These are phyloP conservation scores for Tachypleus tridentatus DNA, from an alignment of 1,140 invertebrate genomes.

Conservation along the genomic window DNA sequence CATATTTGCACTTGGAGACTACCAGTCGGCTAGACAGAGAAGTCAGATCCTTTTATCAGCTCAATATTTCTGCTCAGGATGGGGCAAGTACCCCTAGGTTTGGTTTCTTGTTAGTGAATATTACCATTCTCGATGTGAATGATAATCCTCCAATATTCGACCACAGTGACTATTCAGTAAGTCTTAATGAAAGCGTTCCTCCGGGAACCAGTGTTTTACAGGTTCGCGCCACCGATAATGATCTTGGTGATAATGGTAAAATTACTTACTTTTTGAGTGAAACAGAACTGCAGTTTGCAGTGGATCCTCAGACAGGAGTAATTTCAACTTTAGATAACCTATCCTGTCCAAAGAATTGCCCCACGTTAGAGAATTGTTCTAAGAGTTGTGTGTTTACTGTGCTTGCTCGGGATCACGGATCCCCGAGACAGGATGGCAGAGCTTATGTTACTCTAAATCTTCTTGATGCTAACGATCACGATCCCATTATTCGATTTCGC, in stretches of 20 bases:
- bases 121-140: slow-evolving; percentile 85
- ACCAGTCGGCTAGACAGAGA: slow-evolving; percentile 81
- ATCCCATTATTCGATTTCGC: slow-evolving; percentile 77
- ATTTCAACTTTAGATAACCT: slow-evolving; percentile 66
- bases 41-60: slow-evolving; percentile 59
- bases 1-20: slow-evolving; percentile 79
- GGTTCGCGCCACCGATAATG: slow-evolving; percentile 83
- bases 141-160: slow-evolving; percentile 90
- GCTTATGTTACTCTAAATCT: slow-evolving; percentile 91
- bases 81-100: slow-evolving; percentile 62
- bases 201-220: slow-evolving; percentile 73
- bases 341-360: slow-evolving; percentile 46
- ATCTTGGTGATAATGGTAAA: slow-evolving; percentile 78
- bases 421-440: slow-evolving; percentile 73
- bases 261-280: slow-evolving; percentile 79
- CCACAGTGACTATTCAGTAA: slow-evolving; percentile 81
- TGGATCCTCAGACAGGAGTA: slow-evolving; percentile 74
- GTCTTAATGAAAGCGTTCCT: slow-evolving; percentile 77
- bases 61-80: slow-evolving; percentile 82
- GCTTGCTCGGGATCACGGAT: slow-evolving; percentile 81
- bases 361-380: slow-evolving; percentile 49
- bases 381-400: slow-evolving; percentile 90
- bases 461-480: slow-evolving; percentile 87
- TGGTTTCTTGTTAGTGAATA: slow-evolving; percentile 81
- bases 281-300: slow-evolving; percentile 67